Evolutionary conservation across 1,140 invertebrate species (phyloP), one percentile per base, ranked within the genome.

Genomic region (Drosophila gunungcola): DNA sequence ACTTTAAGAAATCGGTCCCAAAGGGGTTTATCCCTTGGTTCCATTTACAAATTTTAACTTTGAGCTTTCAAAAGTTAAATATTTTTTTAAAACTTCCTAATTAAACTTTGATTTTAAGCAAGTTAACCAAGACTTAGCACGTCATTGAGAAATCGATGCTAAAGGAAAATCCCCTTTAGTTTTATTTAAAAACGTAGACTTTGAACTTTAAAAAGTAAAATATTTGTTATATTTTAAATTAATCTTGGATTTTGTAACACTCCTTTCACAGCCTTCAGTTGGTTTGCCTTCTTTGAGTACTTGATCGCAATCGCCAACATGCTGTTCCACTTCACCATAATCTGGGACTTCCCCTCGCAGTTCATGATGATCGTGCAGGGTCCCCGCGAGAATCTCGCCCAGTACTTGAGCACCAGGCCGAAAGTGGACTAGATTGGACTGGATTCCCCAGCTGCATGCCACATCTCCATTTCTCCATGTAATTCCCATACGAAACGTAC

Each of bases 261-360:
- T 64, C 85, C 65, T 1, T 61, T 93, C 94, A 77, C 93, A 98
- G 97, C 97, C 62, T 98, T 98, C 93, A 98, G 97, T 92, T 97
- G 96, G 96, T 98, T 98, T 93, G 97, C 97, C 3, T 94, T 97
- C 45, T 97, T 97, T 92, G 97, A 98, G 91, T 98, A 98, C 92
- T 94, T 98, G 69, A 96, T 98, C 90, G 97, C 97, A 45, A 95
- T 95, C 43, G 95, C 96, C 85, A 98, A 98, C 91, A 98, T 98
- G 97, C 95, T 95, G 41, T 98, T 97, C 93, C 97, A 98, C 90
- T 95, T 97, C 25, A 96, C 97, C 10, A 96, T 97, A 34, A 95
- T 97, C 58, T 93, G 96, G 83, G 97, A 98, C 93, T 97, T 98
- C 92, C 96, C 96, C 34, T 94, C 95, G 49, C 96, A 97, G 91